Evolutionary conservation across 2,888 invertebrate genomes (phyloP), one percentile per base, ranked within the genome.

Genomic region (Yponomeuta evonymella): DNA sequence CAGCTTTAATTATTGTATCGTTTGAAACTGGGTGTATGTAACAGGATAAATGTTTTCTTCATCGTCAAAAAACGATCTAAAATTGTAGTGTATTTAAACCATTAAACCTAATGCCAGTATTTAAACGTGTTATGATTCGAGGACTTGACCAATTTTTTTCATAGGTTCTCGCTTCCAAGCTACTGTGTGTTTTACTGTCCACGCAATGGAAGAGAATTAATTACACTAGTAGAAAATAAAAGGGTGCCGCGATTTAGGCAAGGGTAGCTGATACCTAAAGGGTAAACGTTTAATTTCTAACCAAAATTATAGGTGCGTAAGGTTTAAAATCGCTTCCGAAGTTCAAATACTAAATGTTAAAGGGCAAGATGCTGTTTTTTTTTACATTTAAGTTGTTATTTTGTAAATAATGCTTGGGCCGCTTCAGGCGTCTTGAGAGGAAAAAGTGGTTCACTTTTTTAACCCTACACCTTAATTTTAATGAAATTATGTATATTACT

Each of bases 401-500:
- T 77, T 85, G 83, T 88, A 85, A 81, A 86, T 85, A 84, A 75
- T 76, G 79, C 75, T 73, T 74, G 73, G 74, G 76, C 78, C 76
- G 77, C 63, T 63, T 70, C 63, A 36, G 36, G 68, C 15, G 48
- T 68, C 51, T 23, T 30, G 51, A 29, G 29, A 29, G 68, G 10
- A 68, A 68, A 48, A 68, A 36, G 51, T 62, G 69, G 43, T 69
- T 69, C 62, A 69, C 81, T 82, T 82, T 81, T 83, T 79, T 81
- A 82, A 81, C 79, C 80, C 78, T 80, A 81, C 82, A 80, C 82
- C 80, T 85, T 82, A 81, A 81, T 82, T 81, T 70, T 67, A 66
- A 67, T 80, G 79, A 83, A 83, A 83, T 83, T 82, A 83, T 84
- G 83, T 87, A 80, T 83, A 79, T 78, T 81, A 85, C 81, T 83